These are phyloP conservation scores for Cyphomyrmex costatus DNA, from an alignment of 1,140 invertebrate species.

Conservation along the genomic window DNA sequence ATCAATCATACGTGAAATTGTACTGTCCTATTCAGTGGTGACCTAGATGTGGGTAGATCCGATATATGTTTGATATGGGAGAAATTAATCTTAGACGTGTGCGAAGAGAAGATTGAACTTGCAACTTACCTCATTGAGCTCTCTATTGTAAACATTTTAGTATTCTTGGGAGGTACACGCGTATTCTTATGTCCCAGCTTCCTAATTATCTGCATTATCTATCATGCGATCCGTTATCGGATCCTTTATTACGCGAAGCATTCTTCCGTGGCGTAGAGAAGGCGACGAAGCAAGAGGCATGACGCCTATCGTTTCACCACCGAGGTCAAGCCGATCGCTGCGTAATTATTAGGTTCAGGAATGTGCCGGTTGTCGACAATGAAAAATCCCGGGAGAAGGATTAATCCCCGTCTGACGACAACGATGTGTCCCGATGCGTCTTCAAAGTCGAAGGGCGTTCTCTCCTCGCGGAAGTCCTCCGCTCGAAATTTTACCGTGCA, in stretches of 20 bases:
- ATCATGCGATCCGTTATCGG: slow-evolving; percentile 12
- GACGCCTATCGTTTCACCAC: slow-evolving; percentile 63
- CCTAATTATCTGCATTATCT: slow-evolving; percentile 52
- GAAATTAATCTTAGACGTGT: neutral
- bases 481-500: slow-evolving; percentile 65
- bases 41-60: neutral
- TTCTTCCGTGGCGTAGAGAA: slow-evolving; percentile 29
- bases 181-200: neutral
- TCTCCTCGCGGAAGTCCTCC: slow-evolving; percentile 62
- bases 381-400: slow-evolving; percentile 73
- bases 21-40: neutral
- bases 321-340: slow-evolving; percentile 64
- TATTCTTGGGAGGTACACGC: neutral
- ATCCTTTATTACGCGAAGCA: slow-evolving; percentile 47
- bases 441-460: slow-evolving; percentile 36
- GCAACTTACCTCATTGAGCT: neutral
- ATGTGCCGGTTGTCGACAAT: slow-evolving; percentile 69
- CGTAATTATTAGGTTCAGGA: slow-evolving; percentile 70
- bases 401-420: slow-evolving; percentile 68
- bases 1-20: slow-evolving; percentile 18
- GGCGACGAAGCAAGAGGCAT: slow-evolving; percentile 29
- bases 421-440: slow-evolving; percentile 13
- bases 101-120: neutral
- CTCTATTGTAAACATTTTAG: neutral
- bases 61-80: neutral